These are phyloP conservation scores for Athripsodes cinereus DNA, from an alignment of 2,888 invertebrate species.

Conservation along the genomic window DNA sequence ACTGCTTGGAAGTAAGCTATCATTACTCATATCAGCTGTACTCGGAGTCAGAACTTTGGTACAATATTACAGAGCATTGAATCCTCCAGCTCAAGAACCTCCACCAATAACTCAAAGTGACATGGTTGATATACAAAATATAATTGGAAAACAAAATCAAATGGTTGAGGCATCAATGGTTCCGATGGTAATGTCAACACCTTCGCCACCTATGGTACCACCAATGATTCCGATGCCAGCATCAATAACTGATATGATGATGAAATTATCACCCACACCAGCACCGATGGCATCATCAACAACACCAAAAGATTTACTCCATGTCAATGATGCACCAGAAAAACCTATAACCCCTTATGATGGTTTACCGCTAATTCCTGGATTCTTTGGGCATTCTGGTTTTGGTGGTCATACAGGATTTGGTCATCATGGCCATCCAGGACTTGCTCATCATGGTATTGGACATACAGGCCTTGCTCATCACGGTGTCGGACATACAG, in stretches of 20 bases:
- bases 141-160: constrained; percentile 12
- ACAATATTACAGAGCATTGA: background rate
- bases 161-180: background rate
- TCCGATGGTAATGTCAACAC: background rate
- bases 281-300: background rate
- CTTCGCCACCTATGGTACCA: background rate
- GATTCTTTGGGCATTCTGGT: too few relatives aligned
- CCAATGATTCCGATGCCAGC: background rate
- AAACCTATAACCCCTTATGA: background rate
- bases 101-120: constrained; percentile 9
- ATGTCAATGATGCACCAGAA: background rate
- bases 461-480: too few relatives aligned
- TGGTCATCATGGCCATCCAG: too few relatives aligned
- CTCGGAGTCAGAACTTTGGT: constrained; percentile 30
- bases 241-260: background rate
- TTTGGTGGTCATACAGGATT: too few relatives aligned
- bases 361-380: background rate
- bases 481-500: too few relatives aligned
- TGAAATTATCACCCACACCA: background rate
- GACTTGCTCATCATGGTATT: too few relatives aligned
- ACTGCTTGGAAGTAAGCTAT: constrained; percentile 33
- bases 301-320: background rate
- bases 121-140: constrained; percentile 11
- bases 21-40: constrained; percentile 31
- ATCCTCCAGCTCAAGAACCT: background rate